Percentiles rank a stretch among this genome's conserved stretches.
These are phyloP conservation scores for Phoenicopterus ruber DNA, from an alignment of 2,113 vertebrate species.

Conservation along the genomic window DNA sequence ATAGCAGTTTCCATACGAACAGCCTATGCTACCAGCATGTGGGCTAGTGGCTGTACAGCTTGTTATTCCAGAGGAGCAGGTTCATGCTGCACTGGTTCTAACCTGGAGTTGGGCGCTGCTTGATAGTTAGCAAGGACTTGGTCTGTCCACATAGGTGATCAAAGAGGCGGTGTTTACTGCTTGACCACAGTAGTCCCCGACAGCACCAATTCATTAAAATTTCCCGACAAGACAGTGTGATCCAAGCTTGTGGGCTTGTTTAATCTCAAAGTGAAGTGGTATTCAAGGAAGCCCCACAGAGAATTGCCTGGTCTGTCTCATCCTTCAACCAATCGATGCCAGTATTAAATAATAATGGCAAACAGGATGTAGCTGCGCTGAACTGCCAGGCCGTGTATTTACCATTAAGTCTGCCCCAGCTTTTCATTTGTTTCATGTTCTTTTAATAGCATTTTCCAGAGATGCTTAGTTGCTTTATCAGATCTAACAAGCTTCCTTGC, in stretches of 20 bases:
- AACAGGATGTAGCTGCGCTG: slow-evolving; percentile 11
- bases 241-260: not conserved
- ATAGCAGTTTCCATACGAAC: not conserved
- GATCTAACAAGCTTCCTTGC: slow-evolving; percentile 16
- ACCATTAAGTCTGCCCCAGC: not conserved
- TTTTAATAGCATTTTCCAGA: slow-evolving; percentile 49
- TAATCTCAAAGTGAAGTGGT: not conserved
- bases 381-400: not conserved
- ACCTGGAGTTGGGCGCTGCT: not conserved
- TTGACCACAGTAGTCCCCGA: not conserved
- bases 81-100: not conserved
- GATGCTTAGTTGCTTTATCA: slow-evolving; percentile 25
- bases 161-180: not conserved
- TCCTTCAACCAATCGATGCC: not conserved
- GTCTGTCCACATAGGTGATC: not conserved
- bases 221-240: not conserved
- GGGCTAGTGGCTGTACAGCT: not conserved
- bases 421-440: slow-evolving; percentile 50
- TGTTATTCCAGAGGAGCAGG: not conserved
- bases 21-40: not conserved
- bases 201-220: not conserved
- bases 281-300: not conserved
- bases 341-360: slow-evolving; percentile 21
- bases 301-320: slow-evolving; percentile 16
- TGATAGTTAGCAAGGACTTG: not conserved